Evolutionary conservation across 2,113 vertebrate species (phyloP).

Genomic region (Coryphaenoides rupestris): DNA sequence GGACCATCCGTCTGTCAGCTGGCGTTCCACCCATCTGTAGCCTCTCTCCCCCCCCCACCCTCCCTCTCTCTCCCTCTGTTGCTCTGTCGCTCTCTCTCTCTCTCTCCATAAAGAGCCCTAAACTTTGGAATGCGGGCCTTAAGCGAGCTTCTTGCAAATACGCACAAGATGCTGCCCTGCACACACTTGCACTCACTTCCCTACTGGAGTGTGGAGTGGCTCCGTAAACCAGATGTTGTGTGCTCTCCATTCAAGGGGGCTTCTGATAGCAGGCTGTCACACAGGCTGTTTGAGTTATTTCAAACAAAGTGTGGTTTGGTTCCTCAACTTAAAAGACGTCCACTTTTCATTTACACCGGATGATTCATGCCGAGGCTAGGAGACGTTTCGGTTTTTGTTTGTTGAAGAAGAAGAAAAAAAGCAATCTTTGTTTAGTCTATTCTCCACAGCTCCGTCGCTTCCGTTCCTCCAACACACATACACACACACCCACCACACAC

Average conservation of each 20-base stretch:
- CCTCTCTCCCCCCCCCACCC: not conserved
- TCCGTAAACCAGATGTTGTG: slow-evolving; percentile 18
- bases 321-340: not conserved
- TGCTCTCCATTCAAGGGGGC: slow-evolving; percentile 2
- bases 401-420: not conserved
- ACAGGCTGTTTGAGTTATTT: not conserved
- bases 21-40: too few relatives aligned
- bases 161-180: not conserved
- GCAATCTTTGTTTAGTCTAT: too few relatives aligned
- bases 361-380: not conserved
- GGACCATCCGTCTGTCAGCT: too few relatives aligned
- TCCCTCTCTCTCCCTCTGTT: not conserved
- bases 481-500: too few relatives aligned
- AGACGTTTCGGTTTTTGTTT: not conserved
- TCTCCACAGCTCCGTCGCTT: too few relatives aligned
- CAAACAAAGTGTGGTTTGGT: too few relatives aligned
- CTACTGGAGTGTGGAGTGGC: too few relatives aligned
- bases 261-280: slow-evolving; percentile 1
- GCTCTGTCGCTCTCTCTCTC: not conserved
- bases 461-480: too few relatives aligned
- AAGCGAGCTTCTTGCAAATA: slow-evolving; percentile 28
- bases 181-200: too few relatives aligned
- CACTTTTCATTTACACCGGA: not conserved
- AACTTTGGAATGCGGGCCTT: slow-evolving; percentile 24
- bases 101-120: slow-evolving; percentile 15